These are phyloP conservation scores for Oreotrochilus melanogaster DNA, from an alignment of 2,113 vertebrate species.

Conservation along the genomic window DNA sequence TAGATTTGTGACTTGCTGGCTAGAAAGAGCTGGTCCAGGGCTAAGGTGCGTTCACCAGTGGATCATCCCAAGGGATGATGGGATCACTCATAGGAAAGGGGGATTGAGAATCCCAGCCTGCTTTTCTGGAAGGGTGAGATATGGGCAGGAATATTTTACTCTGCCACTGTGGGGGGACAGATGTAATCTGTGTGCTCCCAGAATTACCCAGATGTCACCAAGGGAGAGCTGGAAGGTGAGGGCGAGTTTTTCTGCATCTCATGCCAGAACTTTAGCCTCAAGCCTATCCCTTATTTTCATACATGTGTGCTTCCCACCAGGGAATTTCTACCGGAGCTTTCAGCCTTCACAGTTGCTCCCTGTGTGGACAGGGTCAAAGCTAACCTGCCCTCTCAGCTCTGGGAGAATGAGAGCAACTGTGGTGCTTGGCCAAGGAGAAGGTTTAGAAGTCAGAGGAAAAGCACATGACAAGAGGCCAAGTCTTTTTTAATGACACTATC, in stretches of 20 bases:
- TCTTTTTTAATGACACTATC: background rate
- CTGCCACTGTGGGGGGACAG: background rate
- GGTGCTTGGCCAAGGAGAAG: background rate
- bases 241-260: constrained; percentile 20
- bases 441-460: background rate
- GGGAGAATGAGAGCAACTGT: background rate
- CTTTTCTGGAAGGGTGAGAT: background rate
- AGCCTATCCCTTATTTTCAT: constrained; percentile 33
- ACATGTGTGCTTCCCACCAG: background rate
- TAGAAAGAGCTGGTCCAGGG: background rate
- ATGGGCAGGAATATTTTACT: background rate
- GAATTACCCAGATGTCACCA: background rate
- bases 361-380: background rate
- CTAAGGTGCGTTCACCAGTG: background rate
- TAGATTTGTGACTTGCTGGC: background rate
- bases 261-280: background rate
- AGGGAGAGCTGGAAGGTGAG: background rate
- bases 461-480: background rate
- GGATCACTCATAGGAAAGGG: background rate
- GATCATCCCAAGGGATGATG: background rate
- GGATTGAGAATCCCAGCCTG: background rate
- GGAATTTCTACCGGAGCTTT: background rate
- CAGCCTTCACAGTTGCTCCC: background rate
- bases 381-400: background rate
- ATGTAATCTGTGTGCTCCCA: background rate